Conservation (phyloP, 2,113 vertebrate species). For the Istiophorus platypterus region DNA sequence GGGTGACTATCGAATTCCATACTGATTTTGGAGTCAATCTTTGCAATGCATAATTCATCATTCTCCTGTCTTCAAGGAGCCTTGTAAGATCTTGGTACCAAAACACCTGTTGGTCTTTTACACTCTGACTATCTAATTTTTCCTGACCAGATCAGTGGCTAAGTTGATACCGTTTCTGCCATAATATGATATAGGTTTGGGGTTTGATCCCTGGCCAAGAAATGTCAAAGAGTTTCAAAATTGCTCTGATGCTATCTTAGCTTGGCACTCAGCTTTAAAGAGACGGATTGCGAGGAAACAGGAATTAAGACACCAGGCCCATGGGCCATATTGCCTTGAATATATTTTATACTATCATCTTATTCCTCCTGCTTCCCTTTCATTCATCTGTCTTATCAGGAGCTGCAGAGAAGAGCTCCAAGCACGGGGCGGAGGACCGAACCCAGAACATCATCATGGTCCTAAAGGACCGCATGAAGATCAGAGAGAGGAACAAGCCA, state of each 20-base stretch:
- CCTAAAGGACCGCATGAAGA: conserved; percentile 99
- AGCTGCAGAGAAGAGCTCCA: conserved; percentile 97
- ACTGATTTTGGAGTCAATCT: conserved; percentile 48
- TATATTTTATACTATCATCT: conserved; percentile 3
- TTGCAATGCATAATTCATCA: conserved; percentile 50
- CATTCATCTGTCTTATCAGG: conserved; percentile 79
- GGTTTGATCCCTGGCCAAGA: conserved; percentile 34
- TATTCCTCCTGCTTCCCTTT: neutral
- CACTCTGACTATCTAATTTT: conserved; percentile 8
- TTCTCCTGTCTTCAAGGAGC: conserved; percentile 39
- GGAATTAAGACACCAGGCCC: neutral
- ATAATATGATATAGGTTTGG: conserved; percentile 25
- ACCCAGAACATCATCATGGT: conserved; percentile 99
- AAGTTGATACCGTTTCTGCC: conserved; percentile 4
- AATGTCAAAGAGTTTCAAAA: conserved; percentile 37
- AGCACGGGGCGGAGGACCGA: conserved; percentile 96
- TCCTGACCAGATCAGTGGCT: conserved; percentile 24
- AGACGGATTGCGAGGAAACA: conserved; percentile 15
- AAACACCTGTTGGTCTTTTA: conserved; percentile 40
- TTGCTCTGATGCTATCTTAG: conserved; percentile 28
- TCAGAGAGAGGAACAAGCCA: conserved; percentile 96
- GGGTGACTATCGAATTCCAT: conserved; percentile 38
- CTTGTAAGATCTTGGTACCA: conserved; percentile 33
- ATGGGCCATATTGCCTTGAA: conserved; percentile 14
- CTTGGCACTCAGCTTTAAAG: conserved; percentile 18